Conservation (phyloP, 2,888 invertebrate genomes). For the Azorinus chamasolen region DNA sequence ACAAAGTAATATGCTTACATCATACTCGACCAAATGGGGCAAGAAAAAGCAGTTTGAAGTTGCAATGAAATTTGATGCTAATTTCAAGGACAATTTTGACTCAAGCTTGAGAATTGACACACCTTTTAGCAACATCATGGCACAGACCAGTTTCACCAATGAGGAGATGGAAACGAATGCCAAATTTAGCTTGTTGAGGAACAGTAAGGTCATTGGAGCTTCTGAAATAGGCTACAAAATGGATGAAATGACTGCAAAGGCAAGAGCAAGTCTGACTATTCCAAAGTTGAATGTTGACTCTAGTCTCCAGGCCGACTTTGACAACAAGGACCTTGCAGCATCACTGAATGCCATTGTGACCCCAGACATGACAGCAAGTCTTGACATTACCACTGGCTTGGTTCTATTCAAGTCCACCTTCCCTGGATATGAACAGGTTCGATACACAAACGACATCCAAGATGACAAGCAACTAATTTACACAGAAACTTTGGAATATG, state of each 20-base stretch:
- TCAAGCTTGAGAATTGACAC: slow-evolving; percentile 59
- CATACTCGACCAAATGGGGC: slow-evolving; percentile 59
- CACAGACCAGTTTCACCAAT: background rate
- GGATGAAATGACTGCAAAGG: background rate
- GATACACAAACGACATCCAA: slow-evolving; percentile 28
- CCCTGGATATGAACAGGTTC: slow-evolving; percentile 46
- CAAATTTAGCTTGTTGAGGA: background rate
- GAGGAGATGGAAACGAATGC: background rate
- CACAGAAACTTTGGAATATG: slow-evolving; percentile 29
- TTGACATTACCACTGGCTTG: slow-evolving; percentile 3
- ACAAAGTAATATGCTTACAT: slow-evolving; percentile 38
- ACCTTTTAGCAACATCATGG: slow-evolving; percentile 49
- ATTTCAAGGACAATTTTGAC: slow-evolving; percentile 36
- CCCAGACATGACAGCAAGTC: background rate
- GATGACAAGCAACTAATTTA: too few relatives aligned
- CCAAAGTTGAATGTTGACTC: slow-evolving; percentile 44
- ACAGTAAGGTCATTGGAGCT: slow-evolving; percentile 1
- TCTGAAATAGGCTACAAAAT: background rate
- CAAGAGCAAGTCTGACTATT: slow-evolving; percentile 6
- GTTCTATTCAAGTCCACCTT: slow-evolving; percentile 33
- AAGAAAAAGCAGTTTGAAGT: slow-evolving; percentile 25
- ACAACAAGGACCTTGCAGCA: slow-evolving; percentile 18
- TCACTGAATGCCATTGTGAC: slow-evolving; percentile 16
- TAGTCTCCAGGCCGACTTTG: slow-evolving; percentile 5
- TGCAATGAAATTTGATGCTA: slow-evolving; percentile 29